Conservation (phyloP, 2,797 vertebrate genomes). For the Novumbra hubbsi region DNA sequence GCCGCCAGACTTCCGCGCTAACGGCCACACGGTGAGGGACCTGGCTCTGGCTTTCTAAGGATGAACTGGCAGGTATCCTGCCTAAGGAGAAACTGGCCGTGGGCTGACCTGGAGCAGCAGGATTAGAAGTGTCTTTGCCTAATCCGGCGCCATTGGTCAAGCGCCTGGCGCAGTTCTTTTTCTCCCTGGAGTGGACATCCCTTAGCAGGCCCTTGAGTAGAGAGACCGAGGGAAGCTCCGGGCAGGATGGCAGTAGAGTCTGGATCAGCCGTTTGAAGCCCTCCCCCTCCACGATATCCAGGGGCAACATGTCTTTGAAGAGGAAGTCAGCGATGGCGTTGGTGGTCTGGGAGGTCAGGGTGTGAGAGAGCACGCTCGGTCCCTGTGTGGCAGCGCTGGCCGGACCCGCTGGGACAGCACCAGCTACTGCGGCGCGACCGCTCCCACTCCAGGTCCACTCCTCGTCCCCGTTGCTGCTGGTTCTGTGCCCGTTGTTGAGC, state of each 20-base stretch:
- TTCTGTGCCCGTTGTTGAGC: too few relatives aligned
- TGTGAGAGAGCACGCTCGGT: slow-evolving; percentile 14
- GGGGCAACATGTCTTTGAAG: slow-evolving; percentile 61
- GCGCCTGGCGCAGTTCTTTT: slow-evolving; percentile 48
- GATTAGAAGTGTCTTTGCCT: slow-evolving; percentile 16
- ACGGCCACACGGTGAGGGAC: slow-evolving; percentile 55
- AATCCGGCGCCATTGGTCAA: slow-evolving; percentile 35
- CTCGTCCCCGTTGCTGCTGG: not conserved
- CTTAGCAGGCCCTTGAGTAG: slow-evolving; percentile 61
- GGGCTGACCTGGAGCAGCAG: slow-evolving; percentile 55
- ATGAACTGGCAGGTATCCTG: slow-evolving; percentile 13
- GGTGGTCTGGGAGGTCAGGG: slow-evolving; percentile 45
- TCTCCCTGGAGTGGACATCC: slow-evolving; percentile 61
- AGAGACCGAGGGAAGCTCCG: slow-evolving; percentile 55
- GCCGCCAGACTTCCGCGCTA: slow-evolving; percentile 63
- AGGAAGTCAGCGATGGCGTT: slow-evolving; percentile 66
- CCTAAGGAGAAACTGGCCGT: slow-evolving; percentile 24
- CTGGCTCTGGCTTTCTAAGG: slow-evolving; percentile 7
- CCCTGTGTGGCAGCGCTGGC: not conserved
- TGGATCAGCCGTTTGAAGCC: slow-evolving; percentile 72
- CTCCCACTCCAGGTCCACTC: not conserved
- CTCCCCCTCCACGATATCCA: slow-evolving; percentile 59
- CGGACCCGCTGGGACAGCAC: not conserved
- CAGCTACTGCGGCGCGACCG: not conserved
- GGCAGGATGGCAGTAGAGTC: slow-evolving; percentile 63